Percentiles rank a stretch among this genome's conserved stretches.
Conservation (phyloP, 2,797 vertebrate species). For the Crenichthys baileyi region DNA sequence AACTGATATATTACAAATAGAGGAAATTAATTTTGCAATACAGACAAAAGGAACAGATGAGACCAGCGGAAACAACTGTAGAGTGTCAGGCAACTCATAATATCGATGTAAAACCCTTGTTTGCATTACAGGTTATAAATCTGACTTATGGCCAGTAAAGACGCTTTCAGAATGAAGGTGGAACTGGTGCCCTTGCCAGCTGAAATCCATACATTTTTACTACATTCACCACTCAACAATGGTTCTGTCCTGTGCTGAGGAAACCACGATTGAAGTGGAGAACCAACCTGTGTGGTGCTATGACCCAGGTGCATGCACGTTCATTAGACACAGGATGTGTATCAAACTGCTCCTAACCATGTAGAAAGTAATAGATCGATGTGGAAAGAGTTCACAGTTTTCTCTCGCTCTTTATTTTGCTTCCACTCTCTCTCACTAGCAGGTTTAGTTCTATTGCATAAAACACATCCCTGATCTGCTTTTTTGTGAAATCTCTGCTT, state of each 20-base stretch:
- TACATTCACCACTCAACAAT: too few relatives aligned
- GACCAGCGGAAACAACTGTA: not conserved
- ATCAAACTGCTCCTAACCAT: not conserved
- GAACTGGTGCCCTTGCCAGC: not conserved
- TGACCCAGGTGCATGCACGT: too few relatives aligned
- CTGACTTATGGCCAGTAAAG: not conserved
- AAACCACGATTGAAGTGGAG: too few relatives aligned
- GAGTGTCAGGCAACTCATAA: not conserved
- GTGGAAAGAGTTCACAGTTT: not conserved
- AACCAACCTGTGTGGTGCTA: too few relatives aligned
- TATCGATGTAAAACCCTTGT: not conserved
- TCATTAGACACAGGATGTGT: not conserved
- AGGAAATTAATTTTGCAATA: not conserved
- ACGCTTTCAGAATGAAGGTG: not conserved
- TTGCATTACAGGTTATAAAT: not conserved
- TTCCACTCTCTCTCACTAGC: not conserved
- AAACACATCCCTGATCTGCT: not conserved
- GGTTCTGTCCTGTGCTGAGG: too few relatives aligned
- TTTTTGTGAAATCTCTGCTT: not conserved
- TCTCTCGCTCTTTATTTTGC: not conserved
- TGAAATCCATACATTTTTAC: too few relatives aligned
- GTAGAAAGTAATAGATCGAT: not conserved
- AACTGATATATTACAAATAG: not conserved
- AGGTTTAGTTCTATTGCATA: not conserved
- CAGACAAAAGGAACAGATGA: not conserved